A percentile compares a stretch with the other conserved stretches of the same genome.
Evolutionary conservation across 2,888 invertebrate species (phyloP).

Genomic region (Drosophila greeni): DNA sequence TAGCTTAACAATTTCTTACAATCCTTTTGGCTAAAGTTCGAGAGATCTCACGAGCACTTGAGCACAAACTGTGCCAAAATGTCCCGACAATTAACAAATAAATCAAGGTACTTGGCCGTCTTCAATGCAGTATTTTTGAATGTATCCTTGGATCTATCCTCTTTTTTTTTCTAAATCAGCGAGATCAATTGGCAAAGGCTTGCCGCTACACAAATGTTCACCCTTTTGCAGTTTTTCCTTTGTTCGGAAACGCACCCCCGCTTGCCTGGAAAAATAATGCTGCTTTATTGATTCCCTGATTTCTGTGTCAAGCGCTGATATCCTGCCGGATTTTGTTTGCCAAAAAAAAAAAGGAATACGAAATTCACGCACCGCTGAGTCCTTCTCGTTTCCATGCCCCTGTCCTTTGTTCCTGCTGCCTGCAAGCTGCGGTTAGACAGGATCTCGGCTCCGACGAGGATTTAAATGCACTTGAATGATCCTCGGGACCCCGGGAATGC

Average conservation of each 20-base stretch:
- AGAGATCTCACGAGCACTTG: neutral
- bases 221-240: neutral
- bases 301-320: slow-evolving; percentile 65
- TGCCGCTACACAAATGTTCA: neutral
- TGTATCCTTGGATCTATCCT: neutral
- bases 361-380: slow-evolving; percentile 63
- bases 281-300: slow-evolving; percentile 39
- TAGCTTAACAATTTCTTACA: neutral
- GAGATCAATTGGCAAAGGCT: slow-evolving; percentile 6
- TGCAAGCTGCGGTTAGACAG: slow-evolving; percentile 65
- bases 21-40: neutral
- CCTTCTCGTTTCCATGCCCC: slow-evolving; percentile 18
- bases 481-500: slow-evolving; percentile 57
- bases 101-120: neutral
- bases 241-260: slow-evolving; percentile 3
- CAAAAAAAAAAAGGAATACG: slow-evolving; percentile 39
- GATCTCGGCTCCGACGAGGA: slow-evolving; percentile 46
- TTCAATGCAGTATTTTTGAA: neutral
- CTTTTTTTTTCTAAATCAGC: slow-evolving; percentile 7
- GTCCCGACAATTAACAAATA: slow-evolving; percentile 4
- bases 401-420: neutral
- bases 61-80: slow-evolving; percentile 5
- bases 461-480: slow-evolving; percentile 71
- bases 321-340: slow-evolving; percentile 50
- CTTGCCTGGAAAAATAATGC: slow-evolving; percentile 1